These are phyloP conservation scores for Hylyphantes graminicola DNA, from an alignment of 1,140 invertebrate genomes.

Conservation along the genomic window DNA sequence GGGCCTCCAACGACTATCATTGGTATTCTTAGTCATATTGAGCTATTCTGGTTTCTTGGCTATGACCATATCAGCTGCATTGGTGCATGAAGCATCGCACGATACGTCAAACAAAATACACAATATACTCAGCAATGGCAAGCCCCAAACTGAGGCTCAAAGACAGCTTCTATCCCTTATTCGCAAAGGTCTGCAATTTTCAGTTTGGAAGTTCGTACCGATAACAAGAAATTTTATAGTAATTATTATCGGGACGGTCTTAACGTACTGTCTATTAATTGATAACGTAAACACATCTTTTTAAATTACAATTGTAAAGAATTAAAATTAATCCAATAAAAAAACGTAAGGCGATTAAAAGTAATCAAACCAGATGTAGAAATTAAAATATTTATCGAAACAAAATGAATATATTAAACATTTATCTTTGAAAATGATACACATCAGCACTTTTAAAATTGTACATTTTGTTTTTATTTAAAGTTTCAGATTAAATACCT, in stretches of 20 bases:
- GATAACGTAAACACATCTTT: too few species aligned
- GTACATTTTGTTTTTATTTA: too few species aligned
- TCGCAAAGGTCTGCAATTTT: neutral
- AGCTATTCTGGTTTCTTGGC: neutral
- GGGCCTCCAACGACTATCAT: neutral
- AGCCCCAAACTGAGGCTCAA: neutral
- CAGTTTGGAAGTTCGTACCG: neutral
- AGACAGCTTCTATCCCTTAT: neutral
- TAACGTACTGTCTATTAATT: neutral
- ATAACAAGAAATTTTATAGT: neutral
- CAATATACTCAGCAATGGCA: neutral
- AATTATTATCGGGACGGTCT: neutral
- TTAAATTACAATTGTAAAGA: too few species aligned
- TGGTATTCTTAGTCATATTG: neutral
- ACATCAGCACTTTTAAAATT: too few species aligned
- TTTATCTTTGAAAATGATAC: too few species aligned
- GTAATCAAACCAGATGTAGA: too few species aligned
- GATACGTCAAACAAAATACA: neutral
- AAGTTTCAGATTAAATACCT: too few species aligned
- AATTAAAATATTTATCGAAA: too few species aligned
- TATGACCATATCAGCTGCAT: neutral
- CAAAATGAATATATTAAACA: too few species aligned
- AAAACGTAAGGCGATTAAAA: too few species aligned
- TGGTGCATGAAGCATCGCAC: neutral
- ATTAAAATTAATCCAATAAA: too few species aligned